Evolutionary conservation across 2,888 invertebrate species (phyloP).

Genomic region (Girardia tigrina): DNA sequence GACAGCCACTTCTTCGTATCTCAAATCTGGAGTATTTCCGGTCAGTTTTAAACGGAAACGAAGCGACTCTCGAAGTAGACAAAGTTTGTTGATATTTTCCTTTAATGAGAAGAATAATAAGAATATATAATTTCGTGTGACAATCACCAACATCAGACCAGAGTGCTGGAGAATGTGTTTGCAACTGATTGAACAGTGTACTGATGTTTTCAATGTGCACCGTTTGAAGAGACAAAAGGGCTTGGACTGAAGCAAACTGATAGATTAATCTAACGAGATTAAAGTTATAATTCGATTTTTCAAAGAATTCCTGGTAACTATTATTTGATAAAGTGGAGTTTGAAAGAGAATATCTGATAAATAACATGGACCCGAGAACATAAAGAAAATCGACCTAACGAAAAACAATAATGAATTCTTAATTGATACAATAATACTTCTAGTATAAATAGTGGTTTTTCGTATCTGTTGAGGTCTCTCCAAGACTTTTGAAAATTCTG

Average conservation of each 20-base stretch:
- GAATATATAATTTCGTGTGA: background rate
- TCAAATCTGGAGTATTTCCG: background rate
- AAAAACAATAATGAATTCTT: background rate
- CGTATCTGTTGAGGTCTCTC: background rate
- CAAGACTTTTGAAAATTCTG: background rate
- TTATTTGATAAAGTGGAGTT: background rate
- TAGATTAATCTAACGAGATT: background rate
- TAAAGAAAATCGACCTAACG: background rate
- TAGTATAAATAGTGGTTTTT: background rate
- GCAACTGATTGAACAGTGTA: background rate
- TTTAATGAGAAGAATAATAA: background rate
- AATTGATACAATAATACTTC: background rate
- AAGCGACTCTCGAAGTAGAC: background rate
- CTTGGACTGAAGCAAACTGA: background rate
- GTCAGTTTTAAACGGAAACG: background rate
- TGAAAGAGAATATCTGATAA: background rate
- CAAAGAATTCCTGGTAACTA: background rate
- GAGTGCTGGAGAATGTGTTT: background rate
- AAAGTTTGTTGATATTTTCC: background rate
- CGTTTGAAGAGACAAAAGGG: background rate
- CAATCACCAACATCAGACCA: background rate
- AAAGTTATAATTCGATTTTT: background rate
- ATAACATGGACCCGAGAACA: background rate
- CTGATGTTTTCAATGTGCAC: background rate
- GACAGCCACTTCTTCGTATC: background rate